phyloP scores from a whole-genome alignment of 2,113 vertebrate genomes.

The Herpailurus yagouaroundi region DNA sequence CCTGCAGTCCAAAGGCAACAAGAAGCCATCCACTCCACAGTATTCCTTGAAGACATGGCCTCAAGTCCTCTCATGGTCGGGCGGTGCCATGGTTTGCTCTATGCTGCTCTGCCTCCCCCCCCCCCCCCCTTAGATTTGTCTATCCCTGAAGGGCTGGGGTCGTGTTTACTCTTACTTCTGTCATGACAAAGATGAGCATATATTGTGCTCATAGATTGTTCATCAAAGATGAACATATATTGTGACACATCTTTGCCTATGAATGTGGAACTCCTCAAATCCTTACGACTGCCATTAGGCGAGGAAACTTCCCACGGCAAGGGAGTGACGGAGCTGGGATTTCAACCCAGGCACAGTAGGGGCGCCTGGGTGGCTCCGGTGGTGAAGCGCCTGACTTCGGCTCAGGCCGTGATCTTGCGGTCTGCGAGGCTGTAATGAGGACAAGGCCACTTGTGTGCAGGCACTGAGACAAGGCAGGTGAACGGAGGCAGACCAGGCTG shows the following conservation, averaged over 20 bases:
- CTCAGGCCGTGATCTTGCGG: no score
- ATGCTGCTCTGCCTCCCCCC: accelerated
- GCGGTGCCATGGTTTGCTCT: not conserved
- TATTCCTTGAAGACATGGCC: not conserved
- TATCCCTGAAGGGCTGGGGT: not conserved
- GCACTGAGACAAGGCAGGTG: not conserved
- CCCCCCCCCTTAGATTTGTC: not conserved
- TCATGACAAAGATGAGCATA: no score
- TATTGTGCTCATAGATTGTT: no score
- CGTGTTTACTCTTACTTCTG: no score
- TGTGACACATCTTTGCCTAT: not conserved
- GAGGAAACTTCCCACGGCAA: not conserved
- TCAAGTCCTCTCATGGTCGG: no score
- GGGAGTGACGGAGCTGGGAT: not conserved
- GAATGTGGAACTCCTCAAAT: no score
- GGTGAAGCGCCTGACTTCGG: no score
- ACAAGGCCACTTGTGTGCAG: not conserved
- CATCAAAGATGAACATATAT: no score
- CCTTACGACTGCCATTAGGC: not conserved
- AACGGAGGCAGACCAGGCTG: not conserved
- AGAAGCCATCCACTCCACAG: not conserved
- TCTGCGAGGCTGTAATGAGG: not conserved
- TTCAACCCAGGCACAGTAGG: no score
- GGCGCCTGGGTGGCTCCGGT: no score
- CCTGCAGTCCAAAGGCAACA: not conserved